Conservation (phyloP, 2,113 vertebrate species). For the Gobiocypris rarus region DNA sequence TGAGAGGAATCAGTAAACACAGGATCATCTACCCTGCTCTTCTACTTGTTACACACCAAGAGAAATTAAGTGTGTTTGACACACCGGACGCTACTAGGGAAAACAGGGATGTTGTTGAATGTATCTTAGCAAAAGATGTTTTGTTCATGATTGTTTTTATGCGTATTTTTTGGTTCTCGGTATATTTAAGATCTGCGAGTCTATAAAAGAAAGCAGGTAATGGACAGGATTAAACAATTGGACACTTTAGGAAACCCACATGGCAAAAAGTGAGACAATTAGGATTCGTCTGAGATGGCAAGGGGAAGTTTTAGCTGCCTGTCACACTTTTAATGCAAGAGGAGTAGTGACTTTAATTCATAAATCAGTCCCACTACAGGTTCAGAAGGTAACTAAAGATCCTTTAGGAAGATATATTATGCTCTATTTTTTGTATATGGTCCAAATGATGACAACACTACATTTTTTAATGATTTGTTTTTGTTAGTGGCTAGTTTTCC, state of each 20-base stretch:
- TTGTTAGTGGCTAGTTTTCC: neutral
- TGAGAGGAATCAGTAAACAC: neutral
- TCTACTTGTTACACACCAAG: neutral
- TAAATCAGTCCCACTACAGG: conserved; percentile 21
- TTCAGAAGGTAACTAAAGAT: conserved; percentile 7
- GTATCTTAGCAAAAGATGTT: neutral
- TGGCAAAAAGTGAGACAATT: neutral
- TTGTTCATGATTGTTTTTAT: neutral
- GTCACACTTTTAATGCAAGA: conserved; percentile 17
- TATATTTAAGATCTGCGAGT: neutral
- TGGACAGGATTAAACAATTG: neutral
- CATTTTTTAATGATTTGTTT: neutral
- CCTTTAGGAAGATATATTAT: conserved; percentile 10
- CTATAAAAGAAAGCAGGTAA: conserved; percentile 17
- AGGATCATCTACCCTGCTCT: neutral
- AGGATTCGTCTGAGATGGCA: conserved; percentile 10
- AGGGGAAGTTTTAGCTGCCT: neutral
- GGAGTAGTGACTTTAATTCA: conserved; percentile 25
- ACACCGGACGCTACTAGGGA: neutral
- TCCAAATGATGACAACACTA: conserved; percentile 1
- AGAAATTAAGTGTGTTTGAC: neutral
- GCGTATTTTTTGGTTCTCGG: neutral
- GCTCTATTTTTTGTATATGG: neutral
- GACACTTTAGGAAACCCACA: neutral
- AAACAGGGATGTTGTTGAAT: neutral